Evolutionary conservation across 2,797 vertebrate species (phyloP), one percentile per base, ranked within the genome.

Genomic region (Vespertilio murinus): DNA sequence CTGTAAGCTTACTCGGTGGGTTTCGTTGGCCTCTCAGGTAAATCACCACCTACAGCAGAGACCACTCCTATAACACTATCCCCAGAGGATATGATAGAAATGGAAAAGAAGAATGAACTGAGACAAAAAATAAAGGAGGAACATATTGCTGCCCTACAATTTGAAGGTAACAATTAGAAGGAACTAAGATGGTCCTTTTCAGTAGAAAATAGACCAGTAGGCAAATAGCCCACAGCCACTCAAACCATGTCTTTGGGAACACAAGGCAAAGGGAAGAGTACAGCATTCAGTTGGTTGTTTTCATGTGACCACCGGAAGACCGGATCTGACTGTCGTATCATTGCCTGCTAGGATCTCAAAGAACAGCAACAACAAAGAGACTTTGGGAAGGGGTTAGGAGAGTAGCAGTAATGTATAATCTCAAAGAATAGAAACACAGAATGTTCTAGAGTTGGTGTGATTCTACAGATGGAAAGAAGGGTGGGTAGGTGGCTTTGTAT

Each of bases 91-190:
- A 92, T 91, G 3, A n/a, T 93, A 0, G 97, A 98, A 81, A 96
- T 97, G 7, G 94, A 95, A 87, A 97, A 65, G 69, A 98, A 96
- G 93, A 93, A 93, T 56, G 96, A 98, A 77, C 9, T 98, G 88
- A 97, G n/a, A 81, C 71, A 96, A 75, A 99, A 98, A 97, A 98
- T 99, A 94, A 98, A 97, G 42, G 96, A 98, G 93, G 99, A 99
- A 95, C 98, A 99, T 97, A 95, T 97, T 40, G 95, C 97, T 30
- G 98, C 98, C 4, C 96, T 99, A 73, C 96, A 98, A 61, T 97
- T 98, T 14, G 99, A 99, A 96, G 99, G 99, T 99, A 98, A 85
- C 59, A 87, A 75, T 49, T 30, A 45, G 1, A 33, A 59, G 54
- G 3, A 30, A 71, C 7, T 12, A 7, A 82, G 23, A 40, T 5